phyloP scores from a whole-genome alignment of 2,888 invertebrate genomes.

The Brenthis hecate region DNA sequence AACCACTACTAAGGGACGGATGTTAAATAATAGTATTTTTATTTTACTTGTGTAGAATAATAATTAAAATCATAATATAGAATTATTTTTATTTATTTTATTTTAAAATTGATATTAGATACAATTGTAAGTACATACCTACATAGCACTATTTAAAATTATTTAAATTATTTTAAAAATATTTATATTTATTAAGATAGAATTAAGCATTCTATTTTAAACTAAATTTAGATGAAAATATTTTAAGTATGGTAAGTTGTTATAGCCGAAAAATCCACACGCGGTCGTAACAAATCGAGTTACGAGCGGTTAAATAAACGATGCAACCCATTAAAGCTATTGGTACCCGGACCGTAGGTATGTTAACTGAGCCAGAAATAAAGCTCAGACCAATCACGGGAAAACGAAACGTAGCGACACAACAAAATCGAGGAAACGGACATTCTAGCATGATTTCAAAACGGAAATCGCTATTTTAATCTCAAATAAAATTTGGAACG shows the following conservation, averaged over 20 bases:
- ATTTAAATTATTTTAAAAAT: no score
- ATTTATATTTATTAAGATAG: neutral
- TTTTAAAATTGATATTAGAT: conserved; percentile 1
- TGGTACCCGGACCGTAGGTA: conserved; percentile 54
- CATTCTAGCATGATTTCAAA: conserved; percentile 25
- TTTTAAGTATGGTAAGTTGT: conserved; percentile 51
- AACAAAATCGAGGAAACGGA: conserved; percentile 30
- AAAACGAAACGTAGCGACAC: conserved; percentile 43
- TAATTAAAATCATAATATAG: no score
- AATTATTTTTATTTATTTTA: no score
- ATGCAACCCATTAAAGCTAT: conserved; percentile 71
- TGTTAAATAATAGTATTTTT: no score
- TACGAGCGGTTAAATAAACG: conserved; percentile 79
- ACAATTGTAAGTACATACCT: no score
- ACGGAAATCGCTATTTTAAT: conserved; percentile 22
- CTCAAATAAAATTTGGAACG: conserved; percentile 14
- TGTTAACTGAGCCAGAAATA: conserved; percentile 71
- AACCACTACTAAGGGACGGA: conserved; percentile 39
- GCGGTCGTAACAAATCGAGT: conserved; percentile 67
- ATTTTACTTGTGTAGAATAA: no score
- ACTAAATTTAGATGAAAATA: conserved; percentile 25
- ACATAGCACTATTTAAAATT: no score
- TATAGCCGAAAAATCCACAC: conserved; percentile 70
- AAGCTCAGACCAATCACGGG: conserved; percentile 61
- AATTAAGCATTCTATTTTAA: neutral